Conservation (phyloP, 2,113 vertebrate genomes). For the Rostratula benghalensis region DNA sequence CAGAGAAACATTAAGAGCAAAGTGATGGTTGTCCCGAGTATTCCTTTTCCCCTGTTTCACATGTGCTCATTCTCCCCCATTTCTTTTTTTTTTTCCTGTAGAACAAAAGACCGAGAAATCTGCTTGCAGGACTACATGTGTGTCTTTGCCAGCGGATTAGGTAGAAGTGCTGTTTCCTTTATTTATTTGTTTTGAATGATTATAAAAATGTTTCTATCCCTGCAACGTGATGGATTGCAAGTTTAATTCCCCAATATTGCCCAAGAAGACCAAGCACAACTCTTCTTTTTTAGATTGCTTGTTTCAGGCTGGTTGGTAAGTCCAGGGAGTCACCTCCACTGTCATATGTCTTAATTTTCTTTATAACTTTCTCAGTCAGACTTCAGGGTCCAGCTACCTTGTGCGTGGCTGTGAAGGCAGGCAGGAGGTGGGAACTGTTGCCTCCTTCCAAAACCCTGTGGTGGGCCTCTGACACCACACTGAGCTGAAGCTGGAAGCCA, state of each 20-base stretch:
- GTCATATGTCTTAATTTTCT: not conserved
- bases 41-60: not conserved
- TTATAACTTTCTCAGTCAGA: not conserved
- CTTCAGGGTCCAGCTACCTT: not conserved
- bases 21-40: not conserved
- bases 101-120: not conserved
- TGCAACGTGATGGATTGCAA: not conserved
- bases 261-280: not conserved
- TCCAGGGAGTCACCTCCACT: not conserved
- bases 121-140: not conserved
- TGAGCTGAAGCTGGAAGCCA: not conserved
- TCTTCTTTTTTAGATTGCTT: not conserved
- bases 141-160: not conserved
- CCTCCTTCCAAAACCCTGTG: not conserved
- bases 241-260: not conserved
- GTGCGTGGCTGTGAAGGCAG: not conserved
- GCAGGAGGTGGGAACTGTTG: not conserved
- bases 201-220: not conserved
- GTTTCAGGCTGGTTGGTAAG: not conserved
- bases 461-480: accelerated
- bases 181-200: not conserved
- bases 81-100: not conserved
- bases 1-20: not conserved
- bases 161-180: not conserved
- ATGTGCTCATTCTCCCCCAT: not conserved